phyloP scores from a whole-genome alignment of 92 coral and sea anemone species.

The Epizoanthus stellaris region DNA sequence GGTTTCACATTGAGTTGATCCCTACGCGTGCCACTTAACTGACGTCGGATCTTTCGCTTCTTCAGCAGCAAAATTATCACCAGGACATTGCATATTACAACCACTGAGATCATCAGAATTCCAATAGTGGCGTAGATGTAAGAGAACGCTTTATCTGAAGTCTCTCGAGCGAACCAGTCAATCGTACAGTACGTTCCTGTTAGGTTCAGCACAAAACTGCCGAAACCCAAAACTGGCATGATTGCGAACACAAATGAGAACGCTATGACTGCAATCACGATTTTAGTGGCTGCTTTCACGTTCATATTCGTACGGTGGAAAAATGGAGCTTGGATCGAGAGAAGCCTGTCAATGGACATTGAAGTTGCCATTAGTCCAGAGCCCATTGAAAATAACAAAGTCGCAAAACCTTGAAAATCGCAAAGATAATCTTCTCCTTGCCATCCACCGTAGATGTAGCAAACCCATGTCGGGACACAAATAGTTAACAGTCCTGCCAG shows the following conservation, averaged over 20 bases:
- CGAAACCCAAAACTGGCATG: constrained; percentile 74
- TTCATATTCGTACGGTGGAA: constrained; percentile 57
- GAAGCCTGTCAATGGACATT: constrained; percentile 80
- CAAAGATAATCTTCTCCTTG: constrained; percentile 72
- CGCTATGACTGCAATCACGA: constrained; percentile 43
- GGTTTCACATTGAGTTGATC: neutral
- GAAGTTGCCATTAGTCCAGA: constrained; percentile 78
- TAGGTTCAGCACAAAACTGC: constrained; percentile 71
- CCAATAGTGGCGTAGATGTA: constrained; percentile 77
- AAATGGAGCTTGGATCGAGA: constrained; percentile 76
- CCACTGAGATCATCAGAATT: constrained; percentile 58
- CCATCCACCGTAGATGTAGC: constrained; percentile 74
- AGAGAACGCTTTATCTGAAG: constrained; percentile 61
- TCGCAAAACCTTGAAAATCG: constrained; percentile 81
- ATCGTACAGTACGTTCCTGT: constrained; percentile 81
- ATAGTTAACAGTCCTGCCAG: constrained; percentile 62
- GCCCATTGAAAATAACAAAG: constrained; percentile 67
- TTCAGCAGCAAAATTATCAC: constrained; percentile 50
- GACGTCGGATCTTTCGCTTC: constrained; percentile 16
- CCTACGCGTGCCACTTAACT: neutral
- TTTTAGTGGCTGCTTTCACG: constrained; percentile 55
- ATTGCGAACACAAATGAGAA: constrained; percentile 60
- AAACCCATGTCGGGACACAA: constrained; percentile 82
- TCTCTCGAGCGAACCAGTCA: constrained; percentile 69
- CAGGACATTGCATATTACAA: constrained; percentile 63